A percentile compares a stretch with the other conserved stretches of the same genome.
These are phyloP conservation scores for Philaenus spumarius DNA, from an alignment of 1,140 invertebrate genomes.

Conservation along the genomic window DNA sequence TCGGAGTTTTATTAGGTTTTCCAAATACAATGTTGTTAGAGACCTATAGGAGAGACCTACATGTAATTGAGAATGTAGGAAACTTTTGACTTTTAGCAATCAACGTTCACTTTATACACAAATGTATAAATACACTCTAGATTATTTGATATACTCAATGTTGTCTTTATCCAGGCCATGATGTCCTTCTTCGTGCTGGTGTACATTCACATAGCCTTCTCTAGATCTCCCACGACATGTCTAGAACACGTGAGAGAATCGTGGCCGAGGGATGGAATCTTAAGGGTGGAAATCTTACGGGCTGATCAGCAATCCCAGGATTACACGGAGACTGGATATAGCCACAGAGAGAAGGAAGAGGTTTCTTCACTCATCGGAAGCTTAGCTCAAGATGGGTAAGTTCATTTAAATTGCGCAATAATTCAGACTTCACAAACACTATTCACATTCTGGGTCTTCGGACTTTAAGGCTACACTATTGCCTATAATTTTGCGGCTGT, in stretches of 20 bases:
- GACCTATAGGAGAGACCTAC: no score
- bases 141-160: slow-evolving; percentile 2
- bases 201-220: slow-evolving; percentile 94
- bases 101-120: no score
- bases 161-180: slow-evolving; percentile 57
- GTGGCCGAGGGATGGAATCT: slow-evolving; percentile 93
- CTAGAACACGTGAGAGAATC: slow-evolving; percentile 79
- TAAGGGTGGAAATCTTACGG: slow-evolving; percentile 87
- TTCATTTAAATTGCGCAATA: no score
- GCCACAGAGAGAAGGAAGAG: slow-evolving; percentile 48
- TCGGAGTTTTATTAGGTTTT: no score
- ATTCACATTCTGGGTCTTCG: background rate
- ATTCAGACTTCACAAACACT: background rate
- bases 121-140: no score
- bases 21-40: no score
- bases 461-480: background rate
- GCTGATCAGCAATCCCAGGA: slow-evolving; percentile 54
- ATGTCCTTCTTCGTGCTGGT: slow-evolving; percentile 83
- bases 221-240: slow-evolving; percentile 87
- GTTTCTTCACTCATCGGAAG: background rate
- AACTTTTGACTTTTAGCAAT: no score
- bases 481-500: no score
- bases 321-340: slow-evolving; percentile 73
- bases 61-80: no score
- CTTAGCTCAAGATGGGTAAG: slow-evolving; percentile 10